A percentile compares a stretch with the other conserved stretches of the same genome.
Evolutionary conservation across 2,888 invertebrate genomes (phyloP).

Genomic region (Cheiracanthium punctorium): DNA sequence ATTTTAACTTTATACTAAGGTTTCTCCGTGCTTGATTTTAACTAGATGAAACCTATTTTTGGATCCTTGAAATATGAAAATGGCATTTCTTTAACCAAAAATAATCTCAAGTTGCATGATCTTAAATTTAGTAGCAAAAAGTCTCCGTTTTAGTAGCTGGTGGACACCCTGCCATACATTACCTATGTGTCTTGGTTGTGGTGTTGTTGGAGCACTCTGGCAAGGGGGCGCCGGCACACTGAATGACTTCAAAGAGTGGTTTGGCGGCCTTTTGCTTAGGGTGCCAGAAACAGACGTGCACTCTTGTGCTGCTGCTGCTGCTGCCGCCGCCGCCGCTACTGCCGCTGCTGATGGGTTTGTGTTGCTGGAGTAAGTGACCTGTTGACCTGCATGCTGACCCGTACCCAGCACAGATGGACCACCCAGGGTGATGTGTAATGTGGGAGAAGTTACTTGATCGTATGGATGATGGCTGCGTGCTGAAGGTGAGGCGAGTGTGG

Average conservation of each 20-base stretch:
- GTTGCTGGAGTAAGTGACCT: conserved; percentile 49
- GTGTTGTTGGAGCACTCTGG: conserved; percentile 79
- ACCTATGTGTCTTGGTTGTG: conserved; percentile 83
- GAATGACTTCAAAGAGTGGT: conserved; percentile 87
- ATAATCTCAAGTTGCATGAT: too few species aligned
- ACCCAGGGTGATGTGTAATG: conserved; percentile 63
- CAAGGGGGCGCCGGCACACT: conserved; percentile 88
- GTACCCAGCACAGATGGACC: conserved; percentile 56
- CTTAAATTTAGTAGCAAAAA: too few species aligned
- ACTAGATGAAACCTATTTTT: too few species aligned
- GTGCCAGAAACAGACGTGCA: conserved; percentile 61
- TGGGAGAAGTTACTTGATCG: conserved; percentile 64
- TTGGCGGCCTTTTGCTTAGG: conserved; percentile 72
- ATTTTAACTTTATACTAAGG: too few species aligned
- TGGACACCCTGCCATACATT: not conserved
- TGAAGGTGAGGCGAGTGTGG: conserved; percentile 63
- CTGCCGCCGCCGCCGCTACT: not conserved
- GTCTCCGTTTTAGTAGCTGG: too few species aligned
- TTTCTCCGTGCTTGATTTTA: too few species aligned
- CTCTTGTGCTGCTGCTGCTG: conserved; percentile 21
- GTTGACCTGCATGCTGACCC: conserved; percentile 57
- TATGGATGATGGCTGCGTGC: conserved; percentile 64
- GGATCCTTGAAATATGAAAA: too few species aligned
- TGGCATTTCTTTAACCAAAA: too few species aligned
- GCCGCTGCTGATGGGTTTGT: conserved; percentile 18